Evolutionary conservation across 1,140 invertebrate genomes (phyloP).

Genomic region (Physella acuta): DNA sequence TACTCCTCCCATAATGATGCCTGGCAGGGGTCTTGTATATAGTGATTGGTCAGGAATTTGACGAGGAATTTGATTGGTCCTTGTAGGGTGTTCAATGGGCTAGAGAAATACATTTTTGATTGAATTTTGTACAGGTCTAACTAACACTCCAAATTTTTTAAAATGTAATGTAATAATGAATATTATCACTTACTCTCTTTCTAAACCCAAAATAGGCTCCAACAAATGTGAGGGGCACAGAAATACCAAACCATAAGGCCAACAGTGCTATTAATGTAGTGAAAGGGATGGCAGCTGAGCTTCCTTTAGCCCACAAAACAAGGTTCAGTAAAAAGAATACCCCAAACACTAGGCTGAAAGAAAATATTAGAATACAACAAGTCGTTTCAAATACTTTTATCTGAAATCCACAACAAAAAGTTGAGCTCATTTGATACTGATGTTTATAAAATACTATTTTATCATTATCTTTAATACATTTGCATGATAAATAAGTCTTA

Average conservation of each 20-base stretch:
- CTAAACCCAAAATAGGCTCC: slow-evolving; percentile 98
- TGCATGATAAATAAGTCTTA: too few relatives aligned
- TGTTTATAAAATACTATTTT: too few relatives aligned
- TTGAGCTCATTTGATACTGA: neutral
- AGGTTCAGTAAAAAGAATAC: slow-evolving; percentile 96
- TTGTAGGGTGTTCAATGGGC: slow-evolving; percentile 92
- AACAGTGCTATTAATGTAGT: slow-evolving; percentile 95
- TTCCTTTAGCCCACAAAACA: slow-evolving; percentile 90
- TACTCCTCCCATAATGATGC: slow-evolving; percentile 95
- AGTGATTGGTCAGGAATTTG: slow-evolving; percentile 97
- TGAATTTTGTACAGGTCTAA: too few relatives aligned
- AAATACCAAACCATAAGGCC: slow-evolving; percentile 96
- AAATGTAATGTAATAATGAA: neutral
- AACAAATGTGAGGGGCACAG: slow-evolving; percentile 94
- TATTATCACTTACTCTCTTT: slow-evolving; percentile 75
- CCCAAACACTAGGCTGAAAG: slow-evolving; percentile 83
- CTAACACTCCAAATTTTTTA: neutral
- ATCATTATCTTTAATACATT: too few relatives aligned
- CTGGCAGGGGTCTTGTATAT: slow-evolving; percentile 85
- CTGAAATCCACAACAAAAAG: neutral
- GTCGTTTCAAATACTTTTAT: too few relatives aligned
- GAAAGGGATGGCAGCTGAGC: slow-evolving; percentile 95
- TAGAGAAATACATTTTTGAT: slow-evolving; percentile 60
- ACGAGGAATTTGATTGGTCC: slow-evolving; percentile 97
- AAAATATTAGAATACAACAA: slow-evolving; percentile 28